phyloP scores from a whole-genome alignment of 2,113 vertebrate genomes.

The Canis aureus region DNA sequence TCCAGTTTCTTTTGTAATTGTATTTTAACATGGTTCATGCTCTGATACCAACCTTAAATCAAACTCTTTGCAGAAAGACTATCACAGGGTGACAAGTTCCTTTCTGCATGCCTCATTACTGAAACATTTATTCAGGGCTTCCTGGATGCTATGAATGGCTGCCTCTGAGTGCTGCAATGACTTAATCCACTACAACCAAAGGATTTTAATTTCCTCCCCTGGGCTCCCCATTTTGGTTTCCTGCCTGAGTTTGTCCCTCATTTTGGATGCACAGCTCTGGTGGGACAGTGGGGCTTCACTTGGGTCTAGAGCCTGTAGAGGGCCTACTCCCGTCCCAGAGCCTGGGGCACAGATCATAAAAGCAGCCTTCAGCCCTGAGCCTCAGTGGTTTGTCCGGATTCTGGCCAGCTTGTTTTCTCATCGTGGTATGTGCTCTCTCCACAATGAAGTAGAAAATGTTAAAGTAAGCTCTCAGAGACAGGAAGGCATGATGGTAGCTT shows the following conservation, averaged over 20 bases:
- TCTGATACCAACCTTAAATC: conserved; percentile 78
- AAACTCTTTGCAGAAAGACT: conserved; percentile 77
- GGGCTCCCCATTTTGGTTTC: neutral
- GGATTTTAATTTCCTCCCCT: conserved; percentile 67
- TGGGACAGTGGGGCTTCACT: neutral
- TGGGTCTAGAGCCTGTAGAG: neutral
- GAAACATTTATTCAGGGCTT: conserved; percentile 77
- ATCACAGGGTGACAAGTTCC: conserved; percentile 72
- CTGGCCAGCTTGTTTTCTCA: neutral
- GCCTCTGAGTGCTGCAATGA: conserved; percentile 55
- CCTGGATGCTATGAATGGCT: conserved; percentile 63
- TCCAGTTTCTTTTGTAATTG: conserved; percentile 79
- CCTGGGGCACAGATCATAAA: neutral
- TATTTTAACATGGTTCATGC: conserved; percentile 80
- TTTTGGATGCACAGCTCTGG: neutral
- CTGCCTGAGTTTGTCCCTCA: neutral
- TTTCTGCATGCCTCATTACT: conserved; percentile 74
- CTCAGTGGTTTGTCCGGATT: neutral
- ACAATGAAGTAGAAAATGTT: neutral
- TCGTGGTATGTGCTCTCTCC: neutral
- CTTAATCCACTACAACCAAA: conserved; percentile 52
- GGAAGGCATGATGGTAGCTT: neutral
- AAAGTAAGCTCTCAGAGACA: neutral
- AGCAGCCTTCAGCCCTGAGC: neutral
- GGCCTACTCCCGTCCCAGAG: too few species aligned